phyloP scores from a whole-genome alignment of 92 coral and sea anemone genomes.

The Isaurus tuberculatus region DNA sequence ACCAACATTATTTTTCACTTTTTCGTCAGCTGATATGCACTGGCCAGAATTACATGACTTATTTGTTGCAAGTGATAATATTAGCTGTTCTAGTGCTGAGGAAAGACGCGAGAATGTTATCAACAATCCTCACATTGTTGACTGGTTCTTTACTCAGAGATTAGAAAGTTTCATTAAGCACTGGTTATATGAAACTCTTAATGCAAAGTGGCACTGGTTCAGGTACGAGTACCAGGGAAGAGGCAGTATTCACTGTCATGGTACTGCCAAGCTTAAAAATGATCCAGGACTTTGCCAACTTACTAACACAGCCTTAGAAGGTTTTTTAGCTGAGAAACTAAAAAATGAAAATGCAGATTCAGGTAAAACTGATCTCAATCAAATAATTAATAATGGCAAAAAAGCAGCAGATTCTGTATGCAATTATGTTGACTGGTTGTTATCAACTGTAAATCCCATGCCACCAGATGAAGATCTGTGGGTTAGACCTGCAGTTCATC shows the following conservation, averaged over 20 bases:
- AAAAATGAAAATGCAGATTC: constrained; percentile 33
- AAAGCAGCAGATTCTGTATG: constrained; percentile 44
- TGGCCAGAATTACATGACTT: constrained; percentile 46
- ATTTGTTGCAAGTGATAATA: too few relatives aligned
- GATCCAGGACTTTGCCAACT: constrained; percentile 67
- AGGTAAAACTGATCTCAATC: too few relatives aligned
- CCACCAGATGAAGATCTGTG: constrained; percentile 58
- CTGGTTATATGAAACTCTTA: constrained; percentile 66
- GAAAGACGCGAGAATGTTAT: constrained; percentile 60
- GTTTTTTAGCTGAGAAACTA: constrained; percentile 54
- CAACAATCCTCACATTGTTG: constrained; percentile 63
- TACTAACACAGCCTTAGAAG: constrained; percentile 53
- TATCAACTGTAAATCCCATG: constrained; percentile 45
- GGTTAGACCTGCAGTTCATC: constrained; percentile 51
- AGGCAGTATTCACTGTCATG: constrained; percentile 51
- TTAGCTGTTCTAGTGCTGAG: background rate
- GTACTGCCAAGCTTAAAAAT: constrained; percentile 46
- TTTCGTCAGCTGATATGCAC: constrained; percentile 55
- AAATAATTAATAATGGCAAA: constrained; percentile 17
- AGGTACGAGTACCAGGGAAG: constrained; percentile 65
- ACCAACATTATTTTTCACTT: constrained; percentile 62
- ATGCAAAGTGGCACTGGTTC: constrained; percentile 69
- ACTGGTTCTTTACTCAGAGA: constrained; percentile 58
- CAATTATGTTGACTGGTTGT: constrained; percentile 47
- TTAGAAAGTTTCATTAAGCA: constrained; percentile 59